Base-by-base conservation (phyloP, 2,113 vertebrate genomes). In the Fulica atra region DNA sequence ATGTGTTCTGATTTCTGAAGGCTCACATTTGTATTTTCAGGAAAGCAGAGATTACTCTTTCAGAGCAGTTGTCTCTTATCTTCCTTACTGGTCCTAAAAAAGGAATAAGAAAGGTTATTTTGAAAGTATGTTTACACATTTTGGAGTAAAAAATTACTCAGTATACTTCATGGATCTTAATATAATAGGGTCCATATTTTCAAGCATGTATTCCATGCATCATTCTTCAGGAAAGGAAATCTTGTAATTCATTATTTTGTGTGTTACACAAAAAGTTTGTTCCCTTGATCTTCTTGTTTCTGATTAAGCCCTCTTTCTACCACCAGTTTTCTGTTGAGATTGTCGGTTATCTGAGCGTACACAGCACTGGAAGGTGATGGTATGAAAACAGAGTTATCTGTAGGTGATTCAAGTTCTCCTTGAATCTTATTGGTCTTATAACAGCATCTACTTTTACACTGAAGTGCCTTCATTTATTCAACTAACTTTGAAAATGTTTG, bases 401-500 rank as follows among this genome's bases (percentile, higher is more conserved):
- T 77, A 42, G 28, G 23, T 46, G n/a, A 42, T 33, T 46, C 61
- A 71, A 36, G 6, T 63, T 87, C 31, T 78, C 65, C 60, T 88
- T 66, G 16, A 78, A 74, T 46, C 19, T 26, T 26, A 29, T 2
- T 51, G 17, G 44, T 71, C 19, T 46, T 40, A 23, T 4, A 66
- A 13, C 35, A 48, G 7, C 44, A 46, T 48, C 57, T 84, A 10
- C 16, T 66, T 90, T 86, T 68, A 31, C 1, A 0, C 0, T 77
- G 42, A 72, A 71, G 16, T 71, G 24, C 18, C 11, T 79, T 74
- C 36, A 42, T 89, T 78, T 76, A 65, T 84, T 89, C 73, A 35
- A 9, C 35, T 42, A 53, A 74, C 51, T 84, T 84, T 56, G 69
- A 89, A 94, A 92, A 93, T 53, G 4, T 95, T 88, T 92, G 66